Base-by-base conservation (phyloP, 1,140 invertebrate species). In the Solenopsis fugax region DNA sequence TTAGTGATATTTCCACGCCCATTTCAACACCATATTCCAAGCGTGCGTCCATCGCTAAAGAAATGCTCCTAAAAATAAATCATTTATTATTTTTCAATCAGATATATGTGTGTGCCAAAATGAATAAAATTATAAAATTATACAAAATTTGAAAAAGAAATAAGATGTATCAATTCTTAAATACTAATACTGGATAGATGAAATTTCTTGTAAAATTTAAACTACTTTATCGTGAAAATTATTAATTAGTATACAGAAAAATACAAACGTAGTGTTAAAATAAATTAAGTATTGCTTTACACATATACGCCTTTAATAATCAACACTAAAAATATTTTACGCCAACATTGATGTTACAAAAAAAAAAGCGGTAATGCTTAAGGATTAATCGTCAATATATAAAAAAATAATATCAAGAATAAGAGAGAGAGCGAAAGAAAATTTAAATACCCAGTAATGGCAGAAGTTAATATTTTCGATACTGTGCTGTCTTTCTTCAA, bases 11-110 rank as follows among this genome's bases (percentile, higher is more conserved):
- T 95, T 98, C 98, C 24, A 97, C 96, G 56, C 96, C 96, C 41
- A 96, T 96, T 90, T 98, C 97, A 1, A 98, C 96, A 0, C 97
- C 97, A 88, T 96, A 96, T 92, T 98, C 97, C 48, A 98, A 93
- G 64, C 98, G 96, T 12, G 97, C 96, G 95, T 98, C 98, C 92
- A 97, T 95, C 0, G 97, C 97, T 87, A 96, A 96, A 4, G 97
- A 98, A 81, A 97, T 96, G 2, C 95, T 96, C 78, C 94, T 95
- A 88, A 93, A 94, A 82, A 92, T 90, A 84, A 64, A 65, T 65
- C 24, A 58, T 56, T 73, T 77, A 29, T 73, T 76, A 29, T 13
- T n/a, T 34, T 73, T 37, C n/a, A 58, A 60, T 48, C 4, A 82
- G 2, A 21, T 18, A 21, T 18, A 13, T 48, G n/a, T 54, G 4